Evolutionary conservation across 2,888 invertebrate species (phyloP).

Genomic region (Metacarcinus magister): DNA sequence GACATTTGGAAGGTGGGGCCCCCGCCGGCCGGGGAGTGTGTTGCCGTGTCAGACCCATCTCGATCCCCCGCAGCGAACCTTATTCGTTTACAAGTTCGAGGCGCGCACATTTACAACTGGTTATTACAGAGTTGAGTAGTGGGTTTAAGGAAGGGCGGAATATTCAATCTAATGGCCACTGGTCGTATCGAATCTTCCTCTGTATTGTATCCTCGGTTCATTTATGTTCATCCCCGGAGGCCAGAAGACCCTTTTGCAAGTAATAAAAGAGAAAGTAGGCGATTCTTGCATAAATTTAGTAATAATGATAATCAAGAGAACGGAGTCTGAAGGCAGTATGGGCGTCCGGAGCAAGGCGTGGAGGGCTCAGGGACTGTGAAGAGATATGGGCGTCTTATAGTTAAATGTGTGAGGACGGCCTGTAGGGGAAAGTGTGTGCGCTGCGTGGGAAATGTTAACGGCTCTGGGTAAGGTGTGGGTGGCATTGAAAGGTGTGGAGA

Average conservation of each 20-base stretch:
- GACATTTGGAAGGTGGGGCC: slow-evolving; percentile 63
- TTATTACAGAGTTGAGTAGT: slow-evolving; percentile 74
- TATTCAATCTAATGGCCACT: slow-evolving; percentile 71
- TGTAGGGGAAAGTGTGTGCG: neutral
- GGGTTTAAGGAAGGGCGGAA: slow-evolving; percentile 67
- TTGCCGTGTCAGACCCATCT: slow-evolving; percentile 69
- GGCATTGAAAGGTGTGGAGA: slow-evolving; percentile 19
- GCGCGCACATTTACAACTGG: slow-evolving; percentile 77
- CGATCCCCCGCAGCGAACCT: slow-evolving; percentile 69
- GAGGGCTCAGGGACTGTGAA: neutral
- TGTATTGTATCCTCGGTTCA: slow-evolving; percentile 19
- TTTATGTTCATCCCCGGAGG: slow-evolving; percentile 31
- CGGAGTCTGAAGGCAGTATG: neutral
- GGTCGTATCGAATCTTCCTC: slow-evolving; percentile 60
- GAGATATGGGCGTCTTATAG: neutral
- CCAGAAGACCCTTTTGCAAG: slow-evolving; percentile 7
- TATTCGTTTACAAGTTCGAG: slow-evolving; percentile 79
- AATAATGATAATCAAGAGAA: neutral
- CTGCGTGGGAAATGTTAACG: neutral
- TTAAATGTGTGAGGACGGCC: neutral
- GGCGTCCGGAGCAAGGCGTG: neutral
- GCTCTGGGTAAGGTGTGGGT: slow-evolving; percentile 16
- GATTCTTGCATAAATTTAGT: neutral
- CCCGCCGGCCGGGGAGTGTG: slow-evolving; percentile 59
- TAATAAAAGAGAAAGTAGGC: neutral